Percentiles rank a stretch among this genome's conserved stretches.
Evolutionary conservation across 1,140 invertebrate species (phyloP).

Genomic region (Macrotrachela quadricornifera): DNA sequence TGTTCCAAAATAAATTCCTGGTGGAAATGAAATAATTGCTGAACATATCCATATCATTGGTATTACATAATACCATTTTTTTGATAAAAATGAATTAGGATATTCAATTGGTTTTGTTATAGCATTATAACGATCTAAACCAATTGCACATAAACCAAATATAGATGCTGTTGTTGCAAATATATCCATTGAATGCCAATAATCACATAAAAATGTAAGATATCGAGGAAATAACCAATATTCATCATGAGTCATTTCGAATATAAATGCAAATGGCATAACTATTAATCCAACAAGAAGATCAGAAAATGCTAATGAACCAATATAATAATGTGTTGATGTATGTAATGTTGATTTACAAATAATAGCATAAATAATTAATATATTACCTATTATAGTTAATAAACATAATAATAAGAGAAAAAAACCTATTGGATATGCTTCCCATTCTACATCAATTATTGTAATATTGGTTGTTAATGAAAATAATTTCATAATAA

Average conservation of each 20-base stretch:
- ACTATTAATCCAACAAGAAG: slow-evolving; percentile 55
- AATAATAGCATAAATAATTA: no score
- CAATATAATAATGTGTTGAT: no score
- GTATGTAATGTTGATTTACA: no score
- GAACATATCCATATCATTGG: slow-evolving; percentile 3
- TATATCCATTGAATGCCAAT: slow-evolving; percentile 5
- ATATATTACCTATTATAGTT: no score
- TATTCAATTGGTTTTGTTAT: slow-evolving; percentile 7
- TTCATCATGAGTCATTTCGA: no score
- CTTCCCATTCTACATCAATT: no score
- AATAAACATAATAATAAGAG: no score
- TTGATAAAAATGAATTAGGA: neutral
- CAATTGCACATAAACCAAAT: neutral
- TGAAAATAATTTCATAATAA: no score
- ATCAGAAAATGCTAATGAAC: no score
- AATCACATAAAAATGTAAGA: neutral
- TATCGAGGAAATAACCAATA: no score
- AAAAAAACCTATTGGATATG: no score
- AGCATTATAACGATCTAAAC: slow-evolving; percentile 2
- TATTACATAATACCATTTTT: neutral
- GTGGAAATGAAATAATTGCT: slow-evolving; percentile 6
- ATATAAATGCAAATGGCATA: slow-evolving; percentile 41
- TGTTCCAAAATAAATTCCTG: neutral
- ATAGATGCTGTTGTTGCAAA: slow-evolving; percentile 9
- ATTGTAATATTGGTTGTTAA: no score